Evolutionary conservation across 2,113 vertebrate genomes (phyloP), one percentile per base, ranked within the genome.

Genomic region (Serilophus lunatus): DNA sequence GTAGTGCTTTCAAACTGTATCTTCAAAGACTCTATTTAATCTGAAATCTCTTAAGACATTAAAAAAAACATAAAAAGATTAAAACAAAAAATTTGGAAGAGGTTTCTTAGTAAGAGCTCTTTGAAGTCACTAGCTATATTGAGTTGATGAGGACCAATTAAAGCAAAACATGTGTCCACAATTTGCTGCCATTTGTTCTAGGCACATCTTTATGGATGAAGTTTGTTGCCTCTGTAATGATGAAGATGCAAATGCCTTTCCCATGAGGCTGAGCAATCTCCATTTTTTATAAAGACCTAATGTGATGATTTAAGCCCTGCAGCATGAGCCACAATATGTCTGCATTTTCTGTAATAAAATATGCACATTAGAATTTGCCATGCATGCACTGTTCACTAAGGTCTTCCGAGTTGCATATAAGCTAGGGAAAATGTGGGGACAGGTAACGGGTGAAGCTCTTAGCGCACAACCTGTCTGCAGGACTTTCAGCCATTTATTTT

Each of bases 151-250:
- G 79, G 75, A 88, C 88, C 88, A 95, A 94, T 92, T 96, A 95
- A 90, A 92, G 76, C 35, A 83, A 92, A 96, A 96, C 90, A 91
- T 92, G 84, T 92, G 90, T 95, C 95, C 85, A 93, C 94, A 92
- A 91, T 95, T 95, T 96, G 86, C 88, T 95, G 86, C 90, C 88
- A 91, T 96, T 97, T 96, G 95, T 96, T 96, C 36, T 53, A 88
- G 69, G 66, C 92, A 65, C 88, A 92, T 96, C 90, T 96, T 95
- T 96, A 95, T 96, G 92, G 91, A 93, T 95, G 81, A 93, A 95
- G 89, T 92, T 95, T 95, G 86, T 85, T 95, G 60, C 86, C 92
- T 96, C 75, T 83, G 50, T 88, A 86, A 78, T 82, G 94, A 91
- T 94, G 89, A 81, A 96, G 87, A 95, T 96, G 96, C 79, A 92